Conservation (phyloP, 53 echinoderm and acorn worm genomes). For the Holothuria leucospilota region DNA sequence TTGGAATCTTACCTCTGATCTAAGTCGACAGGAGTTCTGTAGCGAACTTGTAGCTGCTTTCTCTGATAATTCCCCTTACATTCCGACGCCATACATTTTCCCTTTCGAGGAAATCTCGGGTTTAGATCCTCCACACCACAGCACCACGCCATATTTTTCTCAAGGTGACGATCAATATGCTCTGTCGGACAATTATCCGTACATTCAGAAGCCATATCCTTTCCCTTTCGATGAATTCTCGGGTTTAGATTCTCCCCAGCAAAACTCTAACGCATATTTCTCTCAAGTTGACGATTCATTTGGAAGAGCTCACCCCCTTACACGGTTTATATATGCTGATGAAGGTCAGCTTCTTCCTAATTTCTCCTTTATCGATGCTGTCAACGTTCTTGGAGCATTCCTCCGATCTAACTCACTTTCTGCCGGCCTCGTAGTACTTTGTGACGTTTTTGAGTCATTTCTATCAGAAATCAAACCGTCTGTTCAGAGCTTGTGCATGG, state of each 20-base stretch:
- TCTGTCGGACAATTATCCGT: neutral
- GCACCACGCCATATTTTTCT: no score
- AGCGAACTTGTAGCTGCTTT: neutral
- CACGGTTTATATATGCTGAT: no score
- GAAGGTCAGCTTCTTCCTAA: neutral
- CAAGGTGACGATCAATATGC: neutral
- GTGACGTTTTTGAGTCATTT: constrained; percentile 15
- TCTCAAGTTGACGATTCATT: no score
- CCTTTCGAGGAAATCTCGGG: neutral
- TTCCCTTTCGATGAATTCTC: neutral
- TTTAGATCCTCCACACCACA: no score
- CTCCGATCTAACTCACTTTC: neutral
- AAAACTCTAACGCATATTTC: no score
- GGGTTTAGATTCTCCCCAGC: no score
- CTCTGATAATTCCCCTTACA: neutral
- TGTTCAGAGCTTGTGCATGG: neutral
- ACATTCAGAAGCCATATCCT: neutral
- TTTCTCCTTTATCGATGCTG: neutral
- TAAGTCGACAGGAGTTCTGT: neutral
- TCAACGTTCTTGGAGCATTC: constrained; percentile 1
- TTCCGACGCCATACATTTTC: neutral
- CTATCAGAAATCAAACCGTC: neutral
- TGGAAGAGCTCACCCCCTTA: no score
- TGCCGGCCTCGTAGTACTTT: neutral
- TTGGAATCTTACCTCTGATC: neutral